These are phyloP conservation scores for Arenaria interpres DNA, from an alignment of 2,113 vertebrate genomes.

Conservation along the genomic window DNA sequence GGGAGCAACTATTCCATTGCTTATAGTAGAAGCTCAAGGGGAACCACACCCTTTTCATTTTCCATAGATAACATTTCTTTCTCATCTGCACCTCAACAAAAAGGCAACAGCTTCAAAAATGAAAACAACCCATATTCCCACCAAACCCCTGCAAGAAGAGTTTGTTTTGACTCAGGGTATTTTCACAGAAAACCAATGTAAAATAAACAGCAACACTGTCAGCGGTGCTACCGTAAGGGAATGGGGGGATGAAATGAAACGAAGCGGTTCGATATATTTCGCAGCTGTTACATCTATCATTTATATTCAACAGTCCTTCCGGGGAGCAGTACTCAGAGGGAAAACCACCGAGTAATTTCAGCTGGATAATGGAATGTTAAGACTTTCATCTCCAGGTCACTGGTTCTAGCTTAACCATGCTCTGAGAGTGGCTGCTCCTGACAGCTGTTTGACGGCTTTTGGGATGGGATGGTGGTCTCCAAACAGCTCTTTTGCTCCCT, in stretches of 20 bases:
- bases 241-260: not conserved
- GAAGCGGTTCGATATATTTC: not conserved
- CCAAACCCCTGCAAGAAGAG: not conserved
- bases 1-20: not conserved
- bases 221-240: not conserved
- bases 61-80: not conserved
- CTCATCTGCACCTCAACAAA: not conserved
- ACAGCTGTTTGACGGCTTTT: not conserved
- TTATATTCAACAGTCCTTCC: not conserved
- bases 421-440: not conserved
- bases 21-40: not conserved
- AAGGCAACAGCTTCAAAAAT: not conserved
- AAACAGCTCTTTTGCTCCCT: not conserved
- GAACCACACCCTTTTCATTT: not conserved
- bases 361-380: not conserved
- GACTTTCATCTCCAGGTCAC: slow-evolving; percentile 6
- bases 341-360: not conserved
- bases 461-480: not conserved
- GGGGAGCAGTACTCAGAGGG: not conserved
- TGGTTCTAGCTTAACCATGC: not conserved
- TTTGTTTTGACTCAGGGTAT: not conserved
- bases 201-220: not conserved
- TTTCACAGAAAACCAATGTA: not conserved
- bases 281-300: not conserved
- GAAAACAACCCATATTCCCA: not conserved